Conservation (phyloP, 2,888 invertebrate species). For the Elaeidobius kamerunicus region DNA sequence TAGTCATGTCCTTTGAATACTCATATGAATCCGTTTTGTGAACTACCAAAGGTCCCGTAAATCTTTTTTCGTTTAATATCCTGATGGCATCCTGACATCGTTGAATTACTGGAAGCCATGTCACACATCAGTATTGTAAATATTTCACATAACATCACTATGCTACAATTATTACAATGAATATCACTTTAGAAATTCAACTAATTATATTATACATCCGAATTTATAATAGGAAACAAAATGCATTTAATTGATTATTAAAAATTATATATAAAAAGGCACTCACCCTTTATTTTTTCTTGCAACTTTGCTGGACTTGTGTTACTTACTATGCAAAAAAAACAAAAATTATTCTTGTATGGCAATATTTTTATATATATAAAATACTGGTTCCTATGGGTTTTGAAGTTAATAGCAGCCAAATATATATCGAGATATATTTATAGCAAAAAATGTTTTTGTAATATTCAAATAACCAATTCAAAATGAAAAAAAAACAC, state of each 20-base stretch:
- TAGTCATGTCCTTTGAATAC: conserved; percentile 35
- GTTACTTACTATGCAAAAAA: conserved; percentile 40
- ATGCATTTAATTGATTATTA: not conserved
- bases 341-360: conserved; percentile 18
- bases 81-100: conserved; percentile 49
- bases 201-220: too few relatives aligned
- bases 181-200: too few relatives aligned
- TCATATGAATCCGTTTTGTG: conserved; percentile 29
- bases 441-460: too few relatives aligned
- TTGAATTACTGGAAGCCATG: conserved; percentile 47
- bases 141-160: not conserved
- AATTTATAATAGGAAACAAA: not conserved
- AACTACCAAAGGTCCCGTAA: conserved; percentile 39
- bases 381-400: too few relatives aligned
- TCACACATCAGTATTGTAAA: conserved; percentile 11
- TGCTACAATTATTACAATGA: too few relatives aligned
- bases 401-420: too few relatives aligned
- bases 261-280: conserved; percentile 10
- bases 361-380: too few relatives aligned
- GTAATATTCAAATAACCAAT: too few relatives aligned
- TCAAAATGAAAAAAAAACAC: conserved; percentile 34
- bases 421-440: too few relatives aligned
- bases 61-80: conserved; percentile 37
- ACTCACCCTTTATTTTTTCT: conserved; percentile 50
- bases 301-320: conserved; percentile 43